Base-by-base conservation (phyloP, 2,888 invertebrate genomes). In the Drosophila nr. perissopoda region DNA sequence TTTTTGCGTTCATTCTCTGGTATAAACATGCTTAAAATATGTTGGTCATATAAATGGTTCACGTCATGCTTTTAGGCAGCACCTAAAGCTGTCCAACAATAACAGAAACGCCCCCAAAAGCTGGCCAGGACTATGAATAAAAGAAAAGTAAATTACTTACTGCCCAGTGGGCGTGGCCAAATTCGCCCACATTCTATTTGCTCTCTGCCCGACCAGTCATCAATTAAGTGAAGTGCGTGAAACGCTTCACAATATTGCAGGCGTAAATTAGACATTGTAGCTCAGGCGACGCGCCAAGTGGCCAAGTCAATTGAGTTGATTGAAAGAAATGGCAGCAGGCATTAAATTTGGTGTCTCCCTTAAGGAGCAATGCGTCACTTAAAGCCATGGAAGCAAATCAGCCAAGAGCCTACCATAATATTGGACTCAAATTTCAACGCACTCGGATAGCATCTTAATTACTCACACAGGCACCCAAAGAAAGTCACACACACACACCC, bases 381-480 rank as follows among this genome's bases (percentile, higher is more conserved):
- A 48, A 76, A 76, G 79, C 56, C 33, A 51, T 40, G 59, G 48
- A 67, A 72, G 68, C 66, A 61, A 25, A 59, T 69, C 76, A 68
- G 58, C 46, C 57, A 62, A 71, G 51, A 34, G 56, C 31, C 66
- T 38, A 62, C 49, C 62, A 51, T 58, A 71, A 71, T 56, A 66
- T 66, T 67, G 31, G 73, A 34, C 78, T 83, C 74, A 53, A 73
- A 79, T 82, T 82, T 84, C 82, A 72, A 52, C 79, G 62, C 77
- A 74, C 34, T 64, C 51, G 66, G 85, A 87, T 84, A 80, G 56
- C 66, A 85, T 84, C 84, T 85, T 87, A 85, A 86, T 86, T 85
- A 81, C 81, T 78, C 71, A 62, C 66, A 64, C 62, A 70, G 57
- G 11, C 38, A 67, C 8, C 46, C 8, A 25, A 25, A 25, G 21